A percentile compares a stretch with the other conserved stretches of the same genome.
These are phyloP conservation scores for Setophaga coronata DNA, from an alignment of 2,113 vertebrate species.

Conservation along the genomic window DNA sequence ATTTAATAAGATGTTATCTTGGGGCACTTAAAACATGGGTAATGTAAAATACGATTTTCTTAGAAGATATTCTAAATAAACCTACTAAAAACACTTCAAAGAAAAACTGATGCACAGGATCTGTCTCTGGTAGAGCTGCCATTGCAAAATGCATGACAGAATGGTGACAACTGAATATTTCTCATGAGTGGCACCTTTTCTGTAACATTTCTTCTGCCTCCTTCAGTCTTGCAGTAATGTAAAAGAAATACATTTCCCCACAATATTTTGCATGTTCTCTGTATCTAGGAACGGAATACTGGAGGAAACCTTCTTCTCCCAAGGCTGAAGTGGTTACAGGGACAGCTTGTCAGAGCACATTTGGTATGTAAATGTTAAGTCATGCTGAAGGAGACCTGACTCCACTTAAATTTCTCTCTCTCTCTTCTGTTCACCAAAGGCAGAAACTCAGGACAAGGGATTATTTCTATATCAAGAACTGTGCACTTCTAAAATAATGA, in stretches of 20 bases:
- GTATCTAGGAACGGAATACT: neutral
- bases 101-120: slow-evolving; percentile 85
- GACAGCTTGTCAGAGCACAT: neutral
- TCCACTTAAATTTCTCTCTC: neutral
- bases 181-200: slow-evolving; percentile 77
- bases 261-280: neutral
- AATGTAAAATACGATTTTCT: neutral
- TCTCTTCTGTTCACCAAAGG: neutral
- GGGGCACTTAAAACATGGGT: neutral
- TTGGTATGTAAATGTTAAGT: neutral
- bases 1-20: neutral
- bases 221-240: slow-evolving; percentile 76
- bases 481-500: neutral
- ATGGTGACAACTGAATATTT: slow-evolving; percentile 79
- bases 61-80: neutral
- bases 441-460: neutral
- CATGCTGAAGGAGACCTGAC: neutral
- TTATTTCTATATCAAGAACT: neutral
- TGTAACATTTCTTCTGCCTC: slow-evolving; percentile 79
- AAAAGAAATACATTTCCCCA: neutral
- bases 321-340: neutral
- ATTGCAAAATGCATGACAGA: slow-evolving; percentile 81
- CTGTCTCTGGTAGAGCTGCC: slow-evolving; percentile 82
- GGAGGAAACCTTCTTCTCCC: neutral
- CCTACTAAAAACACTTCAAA: slow-evolving; percentile 88